These are phyloP conservation scores for Celastrina argiolus DNA, from an alignment of 2,888 invertebrate genomes.

Conservation along the genomic window DNA sequence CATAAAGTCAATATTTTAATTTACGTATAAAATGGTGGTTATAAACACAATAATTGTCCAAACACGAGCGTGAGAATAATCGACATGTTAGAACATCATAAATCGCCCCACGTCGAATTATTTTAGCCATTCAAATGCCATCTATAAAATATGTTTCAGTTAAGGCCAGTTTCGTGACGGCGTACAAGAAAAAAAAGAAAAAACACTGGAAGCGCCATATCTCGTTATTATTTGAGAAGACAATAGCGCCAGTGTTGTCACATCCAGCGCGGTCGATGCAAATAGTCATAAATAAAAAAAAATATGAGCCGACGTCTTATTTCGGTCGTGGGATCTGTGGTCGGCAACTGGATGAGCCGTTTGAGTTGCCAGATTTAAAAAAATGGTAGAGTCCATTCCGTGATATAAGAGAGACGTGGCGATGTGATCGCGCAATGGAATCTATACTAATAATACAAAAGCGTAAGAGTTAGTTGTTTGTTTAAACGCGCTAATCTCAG, in stretches of 20 bases:
- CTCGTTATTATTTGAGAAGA: constrained; percentile 73
- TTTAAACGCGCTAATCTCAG: no score
- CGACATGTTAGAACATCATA: constrained; percentile 46
- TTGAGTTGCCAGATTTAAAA: background rate
- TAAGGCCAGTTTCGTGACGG: constrained; percentile 52
- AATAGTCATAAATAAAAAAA: constrained; percentile 77
- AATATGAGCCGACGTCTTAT: constrained; percentile 74
- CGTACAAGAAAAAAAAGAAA: constrained; percentile 45
- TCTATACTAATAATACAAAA: no score
- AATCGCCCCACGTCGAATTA: constrained; percentile 51
- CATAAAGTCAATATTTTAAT: no score
- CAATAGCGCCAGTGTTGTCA: constrained; percentile 73
- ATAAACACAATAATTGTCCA: background rate
- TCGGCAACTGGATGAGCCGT: background rate
- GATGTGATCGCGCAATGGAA: no score
- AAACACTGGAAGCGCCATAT: constrained; percentile 64
- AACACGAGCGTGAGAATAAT: constrained; percentile 49
- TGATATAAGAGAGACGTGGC: no score
- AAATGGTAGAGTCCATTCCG: no score
- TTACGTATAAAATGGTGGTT: no score
- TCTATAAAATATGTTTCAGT: constrained; percentile 53
- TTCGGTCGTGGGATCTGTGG: constrained; percentile 46
- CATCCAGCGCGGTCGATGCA: constrained; percentile 71
- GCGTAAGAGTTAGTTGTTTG: no score
- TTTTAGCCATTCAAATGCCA: constrained; percentile 66